These are phyloP conservation scores for Drosophila busckii DNA, from an alignment of 1,140 invertebrate genomes.

Conservation along the genomic window DNA sequence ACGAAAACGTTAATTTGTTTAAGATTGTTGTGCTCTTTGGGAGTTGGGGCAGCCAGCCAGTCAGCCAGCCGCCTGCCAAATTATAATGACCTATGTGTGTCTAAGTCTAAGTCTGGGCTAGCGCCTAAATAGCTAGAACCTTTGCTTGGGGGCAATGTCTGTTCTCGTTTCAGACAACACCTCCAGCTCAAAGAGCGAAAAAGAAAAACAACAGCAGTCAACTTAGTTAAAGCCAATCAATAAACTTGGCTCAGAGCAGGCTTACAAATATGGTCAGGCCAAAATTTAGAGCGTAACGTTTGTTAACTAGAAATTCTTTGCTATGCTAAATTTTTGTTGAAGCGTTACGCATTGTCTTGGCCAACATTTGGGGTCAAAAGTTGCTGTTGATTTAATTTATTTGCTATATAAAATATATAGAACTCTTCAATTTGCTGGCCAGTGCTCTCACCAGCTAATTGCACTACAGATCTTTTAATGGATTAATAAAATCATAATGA, in stretches of 20 bases:
- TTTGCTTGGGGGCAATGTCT: slow-evolving; percentile 7
- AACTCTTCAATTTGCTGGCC: no score
- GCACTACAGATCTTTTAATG: no score
- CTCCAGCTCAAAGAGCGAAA: slow-evolving; percentile 8
- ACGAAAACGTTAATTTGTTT: slow-evolving; percentile 52
- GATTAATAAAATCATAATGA: no score
- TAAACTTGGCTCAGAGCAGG: slow-evolving; percentile 1
- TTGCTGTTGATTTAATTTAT: slow-evolving; percentile 35
- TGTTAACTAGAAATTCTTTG: slow-evolving; percentile 12
- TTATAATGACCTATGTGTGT: slow-evolving; percentile 44
- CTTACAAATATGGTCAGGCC: slow-evolving; percentile 6
- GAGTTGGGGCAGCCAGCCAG: neutral
- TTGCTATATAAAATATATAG: no score
- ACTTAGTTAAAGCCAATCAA: slow-evolving; percentile 30
- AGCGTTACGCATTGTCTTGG: slow-evolving; percentile 35
- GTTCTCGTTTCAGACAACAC: slow-evolving; percentile 17
- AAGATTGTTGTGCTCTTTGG: slow-evolving; percentile 32
- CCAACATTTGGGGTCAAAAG: slow-evolving; percentile 48
- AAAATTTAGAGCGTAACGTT: slow-evolving; percentile 31
- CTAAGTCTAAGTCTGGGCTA: slow-evolving; percentile 3
- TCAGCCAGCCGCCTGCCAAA: slow-evolving; percentile 44
- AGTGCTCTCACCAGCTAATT: slow-evolving; percentile 41
- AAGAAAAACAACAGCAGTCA: neutral
- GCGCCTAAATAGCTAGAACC: slow-evolving; percentile 26
- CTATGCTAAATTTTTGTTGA: slow-evolving; percentile 40